Percentiles rank a stretch among this genome's conserved stretches.
Evolutionary conservation across 2,113 vertebrate species (phyloP).

Genomic region (Xyliphius kryptos): DNA sequence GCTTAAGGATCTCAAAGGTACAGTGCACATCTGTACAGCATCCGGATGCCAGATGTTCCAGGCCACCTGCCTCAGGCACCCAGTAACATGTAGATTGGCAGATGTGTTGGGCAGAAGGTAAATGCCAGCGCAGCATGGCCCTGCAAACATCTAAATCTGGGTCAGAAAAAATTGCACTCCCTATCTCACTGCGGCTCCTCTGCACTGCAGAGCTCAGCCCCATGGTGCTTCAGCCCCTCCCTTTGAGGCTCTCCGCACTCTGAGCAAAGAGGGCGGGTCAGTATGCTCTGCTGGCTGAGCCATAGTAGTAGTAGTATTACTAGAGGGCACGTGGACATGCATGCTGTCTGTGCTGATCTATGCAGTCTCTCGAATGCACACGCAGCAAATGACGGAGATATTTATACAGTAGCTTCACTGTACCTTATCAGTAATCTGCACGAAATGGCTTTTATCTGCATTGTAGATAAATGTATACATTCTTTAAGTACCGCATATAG

Average conservation of each 20-base stretch:
- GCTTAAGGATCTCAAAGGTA: no score
- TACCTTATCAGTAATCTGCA: background rate
- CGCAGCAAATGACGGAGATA: conserved; percentile 2
- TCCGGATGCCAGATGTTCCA: background rate
- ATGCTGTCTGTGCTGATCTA: conserved; percentile 19
- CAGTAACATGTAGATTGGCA: background rate
- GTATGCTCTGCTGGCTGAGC: conserved; percentile 22
- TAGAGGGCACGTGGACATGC: conserved; percentile 39
- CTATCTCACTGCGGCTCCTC: conserved; percentile 28
- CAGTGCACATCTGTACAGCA: background rate
- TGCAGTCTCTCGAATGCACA: conserved; percentile 6
- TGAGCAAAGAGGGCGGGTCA: conserved; percentile 3
- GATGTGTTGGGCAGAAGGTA: background rate
- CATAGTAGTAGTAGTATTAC: conserved; percentile 37
- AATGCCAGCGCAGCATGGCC: conserved; percentile 49
- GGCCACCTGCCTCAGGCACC: background rate
- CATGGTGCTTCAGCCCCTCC: conserved; percentile 10
- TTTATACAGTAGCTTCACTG: background rate
- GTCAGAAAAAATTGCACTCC: conserved; percentile 56
- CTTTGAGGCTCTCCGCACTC: conserved; percentile 4
- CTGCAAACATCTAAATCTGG: conserved; percentile 53
- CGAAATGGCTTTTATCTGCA: background rate
- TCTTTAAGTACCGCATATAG: background rate
- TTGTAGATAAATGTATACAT: background rate
- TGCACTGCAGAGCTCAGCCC: conserved; percentile 32